A percentile compares a stretch with the other conserved stretches of the same genome.
These are phyloP conservation scores for Philereme vetulata DNA, from an alignment of 2,888 invertebrate genomes.

Conservation along the genomic window DNA sequence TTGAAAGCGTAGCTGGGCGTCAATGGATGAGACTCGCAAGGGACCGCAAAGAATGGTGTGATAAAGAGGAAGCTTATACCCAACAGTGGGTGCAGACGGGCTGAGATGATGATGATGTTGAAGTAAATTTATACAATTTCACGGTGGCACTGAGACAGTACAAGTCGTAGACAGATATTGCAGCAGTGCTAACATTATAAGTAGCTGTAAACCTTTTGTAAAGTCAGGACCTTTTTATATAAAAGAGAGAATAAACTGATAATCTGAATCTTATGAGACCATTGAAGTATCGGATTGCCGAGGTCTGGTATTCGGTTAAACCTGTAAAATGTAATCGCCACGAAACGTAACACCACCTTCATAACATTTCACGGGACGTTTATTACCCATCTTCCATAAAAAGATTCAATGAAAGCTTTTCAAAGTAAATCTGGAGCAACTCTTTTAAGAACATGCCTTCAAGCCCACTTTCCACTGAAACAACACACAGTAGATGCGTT, in stretches of 20 bases:
- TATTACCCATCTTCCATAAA: slow-evolving; percentile 36
- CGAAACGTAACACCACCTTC: slow-evolving; percentile 33
- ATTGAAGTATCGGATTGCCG: slow-evolving; percentile 27
- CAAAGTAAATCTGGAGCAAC: slow-evolving; percentile 35
- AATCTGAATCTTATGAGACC: slow-evolving; percentile 13
- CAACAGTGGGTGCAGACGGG: too few relatives aligned
- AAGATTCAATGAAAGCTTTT: slow-evolving; percentile 35
- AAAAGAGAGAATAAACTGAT: slow-evolving; percentile 15
- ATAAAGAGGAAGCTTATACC: too few relatives aligned
- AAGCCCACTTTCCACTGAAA: slow-evolving; percentile 7
- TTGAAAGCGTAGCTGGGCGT: too few relatives aligned
- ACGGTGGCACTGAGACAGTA: neutral
- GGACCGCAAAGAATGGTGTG: too few relatives aligned
- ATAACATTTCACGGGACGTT: slow-evolving; percentile 41
- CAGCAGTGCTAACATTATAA: neutral
- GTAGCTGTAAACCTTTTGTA: slow-evolving; percentile 7
- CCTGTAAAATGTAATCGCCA: slow-evolving; percentile 31
- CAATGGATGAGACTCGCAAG: too few relatives aligned
- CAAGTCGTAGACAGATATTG: neutral
- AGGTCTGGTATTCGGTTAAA: slow-evolving; percentile 26
- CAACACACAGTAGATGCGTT: neutral
- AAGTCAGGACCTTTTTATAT: slow-evolving; percentile 5
- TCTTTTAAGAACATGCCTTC: slow-evolving; percentile 22
- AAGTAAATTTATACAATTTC: too few relatives aligned
- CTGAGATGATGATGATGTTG: too few relatives aligned